Evolutionary conservation across 2,113 vertebrate genomes (phyloP), one percentile per base, ranked within the genome.

Genomic region (Arvicanthis niloticus): DNA sequence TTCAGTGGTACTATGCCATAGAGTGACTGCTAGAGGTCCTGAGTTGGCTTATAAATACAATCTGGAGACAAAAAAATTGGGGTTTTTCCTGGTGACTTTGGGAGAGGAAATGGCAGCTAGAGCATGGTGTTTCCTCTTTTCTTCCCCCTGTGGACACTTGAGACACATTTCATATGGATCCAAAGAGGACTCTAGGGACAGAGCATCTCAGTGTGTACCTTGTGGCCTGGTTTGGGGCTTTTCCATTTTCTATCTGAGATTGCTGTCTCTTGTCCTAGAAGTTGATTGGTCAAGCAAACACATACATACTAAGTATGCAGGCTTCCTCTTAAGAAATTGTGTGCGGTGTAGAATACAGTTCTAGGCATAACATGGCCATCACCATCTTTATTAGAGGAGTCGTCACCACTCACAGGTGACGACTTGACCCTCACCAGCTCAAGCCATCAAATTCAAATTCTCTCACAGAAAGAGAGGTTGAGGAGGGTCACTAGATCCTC

Each of bases 211-310:
- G 40, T 42, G 19, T 11, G 17, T 48, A 16, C 9, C 51, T 37
- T 37, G 19, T 12, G n/a, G 53, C 10, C 1, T 31, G 9, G 4
- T 31, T 73, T n/a, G 82, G 10, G 0, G 12, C 62, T n/a, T 60
- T 17, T 37, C 0, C 7, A 3, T 1, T 11, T 31, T 26, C 12
- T 26, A 3, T 45, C n/a, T 78, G 40, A 37, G 1, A 45, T 10
- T 31, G 26, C 9, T 8, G 19, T 60, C 60, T 65, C 42, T 77
- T 48, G 1, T 40, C 56, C 73, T 9, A 24, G 42, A 45, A 8
- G 13, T 60, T 29, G 26, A 72, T 16, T 84, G 56, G 40, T 37
- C 88, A 76, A 76, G 81, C 12, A 78, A 92, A 31, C 31, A 51
- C 11, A 10, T 62, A 2, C 16, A 31, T 3, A 9, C 29, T 56